phyloP scores from a whole-genome alignment of 2,113 vertebrate genomes.

The Climacteris rufus region DNA sequence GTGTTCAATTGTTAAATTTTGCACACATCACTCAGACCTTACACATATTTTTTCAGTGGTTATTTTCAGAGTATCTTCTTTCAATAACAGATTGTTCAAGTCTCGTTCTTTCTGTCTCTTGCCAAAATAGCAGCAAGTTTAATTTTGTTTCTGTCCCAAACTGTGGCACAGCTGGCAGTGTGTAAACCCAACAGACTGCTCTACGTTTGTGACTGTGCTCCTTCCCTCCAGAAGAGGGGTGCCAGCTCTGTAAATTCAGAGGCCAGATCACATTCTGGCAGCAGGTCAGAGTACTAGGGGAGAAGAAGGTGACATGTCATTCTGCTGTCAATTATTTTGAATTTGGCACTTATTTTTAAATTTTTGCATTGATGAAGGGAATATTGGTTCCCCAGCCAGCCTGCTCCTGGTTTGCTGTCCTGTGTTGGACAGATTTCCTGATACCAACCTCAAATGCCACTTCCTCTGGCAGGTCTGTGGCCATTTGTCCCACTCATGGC shows the following conservation, averaged over 20 bases:
- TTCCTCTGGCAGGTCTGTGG: background rate
- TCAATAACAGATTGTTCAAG: background rate
- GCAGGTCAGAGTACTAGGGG: background rate
- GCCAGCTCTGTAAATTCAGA: background rate
- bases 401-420: background rate
- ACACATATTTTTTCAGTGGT: background rate
- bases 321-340: background rate
- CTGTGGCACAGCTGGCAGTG: background rate
- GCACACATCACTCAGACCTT: background rate
- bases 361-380: background rate
- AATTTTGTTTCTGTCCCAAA: conserved; percentile 3
- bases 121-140: conserved; percentile 21
- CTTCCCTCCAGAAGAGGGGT: background rate
- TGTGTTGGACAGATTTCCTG: background rate
- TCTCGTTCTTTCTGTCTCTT: background rate
- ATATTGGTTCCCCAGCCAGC: background rate
- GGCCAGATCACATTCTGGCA: background rate
- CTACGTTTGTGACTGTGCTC: background rate
- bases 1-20: background rate
- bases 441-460: background rate
- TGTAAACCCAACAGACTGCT: background rate
- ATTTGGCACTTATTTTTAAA: background rate
- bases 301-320: background rate
- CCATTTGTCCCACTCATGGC: rapidly evolving
- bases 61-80: conserved; percentile 1